Evolutionary conservation across 1,140 invertebrate species (phyloP).

Genomic region (Meloidogyne exigua): DNA sequence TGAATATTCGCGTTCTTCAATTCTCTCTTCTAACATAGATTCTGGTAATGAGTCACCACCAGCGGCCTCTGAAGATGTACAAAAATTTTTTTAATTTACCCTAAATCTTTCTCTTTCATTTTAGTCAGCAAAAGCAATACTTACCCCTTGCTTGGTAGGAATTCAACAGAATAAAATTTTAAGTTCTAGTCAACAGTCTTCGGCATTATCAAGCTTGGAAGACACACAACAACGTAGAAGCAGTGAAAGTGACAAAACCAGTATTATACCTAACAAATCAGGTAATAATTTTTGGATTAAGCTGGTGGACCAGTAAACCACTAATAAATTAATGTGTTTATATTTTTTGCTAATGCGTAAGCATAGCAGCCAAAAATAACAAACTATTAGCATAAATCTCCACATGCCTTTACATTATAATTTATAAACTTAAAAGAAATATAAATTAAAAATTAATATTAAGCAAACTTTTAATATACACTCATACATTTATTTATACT

Average conservation of each 20-base stretch:
- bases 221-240: slow-evolving; percentile 18
- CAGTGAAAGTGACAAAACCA: slow-evolving; percentile 21
- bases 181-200: neutral
- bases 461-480: neutral
- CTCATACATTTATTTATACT: neutral
- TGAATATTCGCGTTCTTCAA: slow-evolving; percentile 25
- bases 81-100: neutral
- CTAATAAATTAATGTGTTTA: too few species aligned
- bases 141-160: neutral
- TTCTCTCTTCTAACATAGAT: slow-evolving; percentile 18
- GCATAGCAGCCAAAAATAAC: neutral
- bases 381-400: too few species aligned
- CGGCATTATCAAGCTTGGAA: neutral
- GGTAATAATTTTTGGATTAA: neutral
- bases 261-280: neutral
- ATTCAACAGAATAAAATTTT: neutral
- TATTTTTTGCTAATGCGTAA: neutral
- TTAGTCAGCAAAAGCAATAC: neutral
- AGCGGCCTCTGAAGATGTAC: neutral
- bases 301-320: too few species aligned
- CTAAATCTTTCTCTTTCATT: neutral
- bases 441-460: neutral
- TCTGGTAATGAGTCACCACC: slow-evolving; percentile 27
- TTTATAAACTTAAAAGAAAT: neutral
- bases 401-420: too few species aligned